Evolutionary conservation across 2,797 vertebrate genomes (phyloP), one percentile per base, ranked within the genome.

Genomic region (Oryzias dopingdopingensis): DNA sequence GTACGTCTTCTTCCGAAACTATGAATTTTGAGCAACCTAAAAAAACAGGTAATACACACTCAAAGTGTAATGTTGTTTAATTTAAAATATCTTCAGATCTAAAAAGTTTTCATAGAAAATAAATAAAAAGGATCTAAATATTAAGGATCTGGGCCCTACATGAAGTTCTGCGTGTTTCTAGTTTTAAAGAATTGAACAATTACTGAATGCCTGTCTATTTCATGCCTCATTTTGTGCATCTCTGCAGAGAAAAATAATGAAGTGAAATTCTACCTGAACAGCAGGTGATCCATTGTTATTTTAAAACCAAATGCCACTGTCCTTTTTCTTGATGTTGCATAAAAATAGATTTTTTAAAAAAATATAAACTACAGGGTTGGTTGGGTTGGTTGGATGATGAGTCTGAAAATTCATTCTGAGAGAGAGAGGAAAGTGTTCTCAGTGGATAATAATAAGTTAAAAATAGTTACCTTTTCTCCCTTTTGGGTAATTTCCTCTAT

Each of bases 391-490:
- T 62, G 4, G 42, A 46, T 62, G 56, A 13, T 15, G 17, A 42
- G 51, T 60, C 53, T 66, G 22, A 62, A 70, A 79, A 44, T 23
- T 23, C 58, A 49, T 65, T 15, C 24, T 4, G 20, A 49, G 24
- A 57, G 52, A 56, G 17, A 47, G 41, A 26, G 42, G 22, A 37
- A 42, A 42, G n/a, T 43, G 56, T 37, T 45, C 17, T 49, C 45
- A 55, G 52, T 16, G 18, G 17, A 42, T 12, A 14, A 4, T 29
- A 52, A 71, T 43, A 70, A 70, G 45, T 20, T 7, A 76, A n/a
- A 17, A 49, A 48, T 59, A 90, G 87, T 91, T 89, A 98, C 95
- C 87, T 94, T 95, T 74, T 94, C 93, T 72, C 94, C 94, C 72
- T 93, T 97, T 58, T 83, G 85, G 42, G 69, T 66, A 56, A 62